A percentile compares a stretch with the other conserved stretches of the same genome.
These are phyloP conservation scores for Branchellion lobata DNA, from an alignment of 2,888 invertebrate species.

Conservation along the genomic window DNA sequence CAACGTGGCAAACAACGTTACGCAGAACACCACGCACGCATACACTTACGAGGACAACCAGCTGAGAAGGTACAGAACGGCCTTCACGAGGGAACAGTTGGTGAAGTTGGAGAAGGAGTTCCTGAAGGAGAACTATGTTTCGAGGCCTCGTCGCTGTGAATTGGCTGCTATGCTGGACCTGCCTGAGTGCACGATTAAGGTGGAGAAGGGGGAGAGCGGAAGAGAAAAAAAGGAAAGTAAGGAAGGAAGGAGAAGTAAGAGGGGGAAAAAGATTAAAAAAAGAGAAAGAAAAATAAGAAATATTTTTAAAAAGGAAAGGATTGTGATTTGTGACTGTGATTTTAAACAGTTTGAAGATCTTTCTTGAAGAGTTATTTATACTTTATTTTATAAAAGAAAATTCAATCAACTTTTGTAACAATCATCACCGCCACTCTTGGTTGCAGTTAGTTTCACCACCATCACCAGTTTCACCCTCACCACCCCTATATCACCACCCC, in stretches of 20 bases:
- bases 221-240: no score
- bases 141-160: constrained; percentile 88
- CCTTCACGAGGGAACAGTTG: constrained; percentile 92
- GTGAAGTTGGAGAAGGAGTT: constrained; percentile 93
- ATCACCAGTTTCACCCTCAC: no score
- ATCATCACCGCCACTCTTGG: no score
- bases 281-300: no score
- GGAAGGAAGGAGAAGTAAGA: no score
- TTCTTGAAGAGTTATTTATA: no score
- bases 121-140: constrained; percentile 94
- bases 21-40: not conserved
- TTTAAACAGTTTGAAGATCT: no score
- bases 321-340: not conserved
- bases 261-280: no score
- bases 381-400: no score
- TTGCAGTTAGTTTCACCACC: no score
- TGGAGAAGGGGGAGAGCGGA: constrained; percentile 59
- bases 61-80: constrained; percentile 79
- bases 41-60: constrained; percentile 52
- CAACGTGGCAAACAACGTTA: constrained; percentile 3
- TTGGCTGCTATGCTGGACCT: constrained; percentile 86
- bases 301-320: not conserved
- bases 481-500: no score
- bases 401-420: no score
- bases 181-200: constrained; percentile 97